phyloP scores from a whole-genome alignment of 2,113 vertebrate genomes.

The Hypocryptadius cinnamomeus region DNA sequence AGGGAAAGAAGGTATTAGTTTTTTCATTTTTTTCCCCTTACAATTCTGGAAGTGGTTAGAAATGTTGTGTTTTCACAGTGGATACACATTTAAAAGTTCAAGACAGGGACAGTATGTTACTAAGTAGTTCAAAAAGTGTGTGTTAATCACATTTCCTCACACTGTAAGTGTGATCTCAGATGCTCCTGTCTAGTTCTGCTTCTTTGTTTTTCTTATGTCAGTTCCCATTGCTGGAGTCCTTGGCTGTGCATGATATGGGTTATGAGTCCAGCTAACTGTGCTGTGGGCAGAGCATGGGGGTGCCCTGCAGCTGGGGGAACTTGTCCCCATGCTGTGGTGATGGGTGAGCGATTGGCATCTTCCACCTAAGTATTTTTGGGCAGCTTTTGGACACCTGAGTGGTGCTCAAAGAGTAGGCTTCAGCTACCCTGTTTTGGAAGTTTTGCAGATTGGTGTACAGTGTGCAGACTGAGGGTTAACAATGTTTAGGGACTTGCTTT shows the following conservation, averaged over 20 bases:
- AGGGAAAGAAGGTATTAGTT: neutral
- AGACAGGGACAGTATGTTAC: neutral
- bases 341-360: neutral
- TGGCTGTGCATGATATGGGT: rapidly evolving
- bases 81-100: neutral
- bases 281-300: neutral
- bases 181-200: neutral
- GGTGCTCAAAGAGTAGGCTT: neutral
- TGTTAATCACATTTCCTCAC: neutral
- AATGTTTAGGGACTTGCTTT: neutral
- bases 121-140: neutral
- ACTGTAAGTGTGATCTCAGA: neutral
- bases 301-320: neutral
- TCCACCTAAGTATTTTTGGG: neutral
- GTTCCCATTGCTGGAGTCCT: neutral
- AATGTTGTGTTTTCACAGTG: neutral
- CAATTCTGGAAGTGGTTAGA: neutral
- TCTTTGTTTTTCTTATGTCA: neutral
- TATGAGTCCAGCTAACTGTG: neutral
- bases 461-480: neutral
- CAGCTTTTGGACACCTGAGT: neutral
- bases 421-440: neutral
- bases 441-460: neutral
- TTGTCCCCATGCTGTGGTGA: neutral
- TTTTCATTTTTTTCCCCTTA: neutral